Conservation (phyloP, 2,888 invertebrate species). For the Sinohyriopsis cumingii region DNA sequence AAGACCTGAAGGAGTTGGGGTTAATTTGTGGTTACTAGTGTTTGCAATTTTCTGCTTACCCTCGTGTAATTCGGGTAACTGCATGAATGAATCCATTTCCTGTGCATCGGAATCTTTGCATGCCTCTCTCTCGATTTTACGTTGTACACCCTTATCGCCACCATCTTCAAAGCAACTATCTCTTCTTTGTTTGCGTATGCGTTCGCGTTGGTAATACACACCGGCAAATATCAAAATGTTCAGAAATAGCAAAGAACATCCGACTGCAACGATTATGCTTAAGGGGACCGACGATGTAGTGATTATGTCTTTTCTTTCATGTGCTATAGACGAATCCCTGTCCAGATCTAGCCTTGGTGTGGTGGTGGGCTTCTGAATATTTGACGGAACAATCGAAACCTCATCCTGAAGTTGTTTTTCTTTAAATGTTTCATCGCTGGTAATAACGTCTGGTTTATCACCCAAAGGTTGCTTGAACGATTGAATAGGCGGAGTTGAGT, state of each 20-base stretch:
- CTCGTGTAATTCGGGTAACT: constrained; percentile 8
- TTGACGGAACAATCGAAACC: neutral
- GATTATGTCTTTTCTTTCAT: constrained; percentile 4
- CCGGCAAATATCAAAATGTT: constrained; percentile 95
- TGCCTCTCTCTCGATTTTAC: constrained; percentile 3
- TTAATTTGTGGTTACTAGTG: constrained; percentile 30
- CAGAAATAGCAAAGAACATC: constrained; percentile 90
- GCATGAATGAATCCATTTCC: constrained; percentile 13
- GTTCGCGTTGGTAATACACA: constrained; percentile 86
- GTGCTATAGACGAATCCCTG: neutral
- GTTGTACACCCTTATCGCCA: constrained; percentile 5
- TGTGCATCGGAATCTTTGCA: constrained; percentile 13
- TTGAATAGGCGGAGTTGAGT: constrained; percentile 63
- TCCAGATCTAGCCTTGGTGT: neutral
- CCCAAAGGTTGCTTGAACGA: constrained; percentile 39
- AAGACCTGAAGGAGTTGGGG: constrained; percentile 26
- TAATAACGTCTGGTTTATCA: constrained; percentile 8
- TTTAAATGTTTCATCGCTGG: constrained; percentile 8
- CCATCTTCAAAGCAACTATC: constrained; percentile 26
- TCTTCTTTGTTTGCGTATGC: constrained; percentile 56
- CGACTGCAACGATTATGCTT: constrained; percentile 84
- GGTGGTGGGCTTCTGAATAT: neutral
- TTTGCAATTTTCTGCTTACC: constrained; percentile 18
- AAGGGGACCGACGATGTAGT: constrained; percentile 54
- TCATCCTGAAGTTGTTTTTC: constrained; percentile 6